Percentiles rank a stretch among this genome's conserved stretches.
Conservation (phyloP, 2,113 vertebrate genomes). For the Falcunculus frontatus region DNA sequence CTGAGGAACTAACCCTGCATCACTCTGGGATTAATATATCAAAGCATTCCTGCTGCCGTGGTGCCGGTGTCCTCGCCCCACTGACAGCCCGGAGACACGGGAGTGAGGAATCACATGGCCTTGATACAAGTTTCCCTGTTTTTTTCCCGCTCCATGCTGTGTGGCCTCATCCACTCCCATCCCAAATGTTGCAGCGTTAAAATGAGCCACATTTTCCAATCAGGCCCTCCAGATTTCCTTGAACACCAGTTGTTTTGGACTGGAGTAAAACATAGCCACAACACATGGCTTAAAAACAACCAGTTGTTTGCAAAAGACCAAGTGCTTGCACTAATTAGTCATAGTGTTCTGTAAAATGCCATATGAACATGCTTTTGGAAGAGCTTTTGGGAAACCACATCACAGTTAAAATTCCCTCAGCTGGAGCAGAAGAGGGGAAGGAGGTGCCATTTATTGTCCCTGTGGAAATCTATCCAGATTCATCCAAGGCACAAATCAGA, state of each 20-base stretch:
- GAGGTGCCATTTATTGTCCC: background rate
- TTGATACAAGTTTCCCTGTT: background rate
- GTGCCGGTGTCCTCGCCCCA: background rate
- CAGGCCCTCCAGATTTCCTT: background rate
- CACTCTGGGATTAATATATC: background rate
- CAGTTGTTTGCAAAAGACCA: background rate
- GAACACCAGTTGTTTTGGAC: background rate
- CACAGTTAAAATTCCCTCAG: background rate
- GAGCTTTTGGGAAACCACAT: background rate
- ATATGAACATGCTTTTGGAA: background rate
- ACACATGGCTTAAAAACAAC: conserved; percentile 9
- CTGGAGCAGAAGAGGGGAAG: background rate
- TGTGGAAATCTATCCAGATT: background rate
- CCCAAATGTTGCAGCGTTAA: background rate
- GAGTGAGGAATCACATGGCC: background rate
- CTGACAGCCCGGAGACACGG: fast-evolving
- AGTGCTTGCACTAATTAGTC: conserved; percentile 16
- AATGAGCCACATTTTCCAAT: conserved; percentile 43
- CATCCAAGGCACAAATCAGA: background rate
- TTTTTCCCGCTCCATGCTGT: background rate
- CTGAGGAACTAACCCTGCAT: background rate
- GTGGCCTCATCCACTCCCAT: background rate
- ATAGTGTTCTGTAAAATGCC: background rate
- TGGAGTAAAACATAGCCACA: background rate
- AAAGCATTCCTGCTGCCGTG: background rate